A percentile compares a stretch with the other conserved stretches of the same genome.
phyloP scores from a whole-genome alignment of 2,113 vertebrate species.

The Pygoscelis adeliae region DNA sequence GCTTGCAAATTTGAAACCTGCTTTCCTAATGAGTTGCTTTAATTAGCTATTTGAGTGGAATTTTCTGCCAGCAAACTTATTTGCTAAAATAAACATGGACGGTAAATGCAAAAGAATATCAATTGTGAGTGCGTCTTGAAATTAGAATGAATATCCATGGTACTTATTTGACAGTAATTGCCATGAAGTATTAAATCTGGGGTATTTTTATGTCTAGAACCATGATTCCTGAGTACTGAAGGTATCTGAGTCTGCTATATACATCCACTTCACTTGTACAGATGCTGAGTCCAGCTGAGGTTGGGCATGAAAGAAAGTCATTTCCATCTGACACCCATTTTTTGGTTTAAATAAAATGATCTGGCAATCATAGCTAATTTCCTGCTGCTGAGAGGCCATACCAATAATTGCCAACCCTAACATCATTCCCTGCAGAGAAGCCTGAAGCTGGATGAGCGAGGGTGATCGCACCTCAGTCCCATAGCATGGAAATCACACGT shows the following conservation, averaged over 20 bases:
- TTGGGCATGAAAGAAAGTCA: background rate
- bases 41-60: background rate
- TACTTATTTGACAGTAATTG: background rate
- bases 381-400: background rate
- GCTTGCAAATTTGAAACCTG: background rate
- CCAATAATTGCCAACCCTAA: background rate
- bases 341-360: background rate
- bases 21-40: background rate
- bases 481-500: fast-evolving
- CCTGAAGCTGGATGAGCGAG: background rate
- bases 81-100: background rate
- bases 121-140: background rate
- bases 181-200: background rate
- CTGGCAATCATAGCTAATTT: background rate
- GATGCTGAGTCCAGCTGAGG: background rate
- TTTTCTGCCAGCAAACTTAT: slow-evolving; percentile 15
- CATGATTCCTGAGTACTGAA: background rate
- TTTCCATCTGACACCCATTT: background rate
- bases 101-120: background rate
- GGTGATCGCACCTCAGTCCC: background rate
- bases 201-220: background rate
- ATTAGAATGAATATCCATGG: background rate
- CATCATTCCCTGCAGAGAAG: background rate
- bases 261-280: background rate
- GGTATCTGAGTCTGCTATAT: background rate